Evolutionary conservation across 2,888 invertebrate species (phyloP), one percentile per base, ranked within the genome.

Genomic region (Eretmocerus hayati): DNA sequence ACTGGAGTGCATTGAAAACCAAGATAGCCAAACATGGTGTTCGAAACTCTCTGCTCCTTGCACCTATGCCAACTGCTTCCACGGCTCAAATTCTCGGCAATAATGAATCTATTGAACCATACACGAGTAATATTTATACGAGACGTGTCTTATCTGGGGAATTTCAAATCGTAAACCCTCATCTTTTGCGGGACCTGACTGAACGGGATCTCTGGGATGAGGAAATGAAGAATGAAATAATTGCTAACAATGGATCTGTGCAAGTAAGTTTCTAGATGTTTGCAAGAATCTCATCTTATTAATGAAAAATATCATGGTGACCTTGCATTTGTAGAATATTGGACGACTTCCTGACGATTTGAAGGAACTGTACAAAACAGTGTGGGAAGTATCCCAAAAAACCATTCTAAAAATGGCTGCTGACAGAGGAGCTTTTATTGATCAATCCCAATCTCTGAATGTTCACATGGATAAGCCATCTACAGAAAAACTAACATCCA

Each of bases 61-160:
- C 97, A 0, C 96, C 96, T 0, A 99, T 99, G 97, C 97, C 97
- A 1, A 99, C 97, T 5, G 96, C 97, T 8, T 95, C 96, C 1
- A 99, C 97, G 0, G 97, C 99, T 3, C 97, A 99, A 74, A 99
- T 99, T 65, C 80, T 99, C 37, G 99, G 99, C 16, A 99, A 99
- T 69, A 99, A 97, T 69, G 97, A 99, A 72, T 91, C 95, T 0
- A 88, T 96, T 64, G 99, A 99, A 72, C 92, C 99, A 0, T 99
- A 96, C 72, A 97, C 96, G 1, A 94, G 91, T 30, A 99, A 99
- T 67, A 91, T 99, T 60, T 99, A 97, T 72, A 85, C 88, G 18
- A 77, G 97, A 58, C 77, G 95, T 42, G 97, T 99, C 1, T 75
- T 96, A 5, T 94, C 94, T 3, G 97, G 97, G 1, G 95, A 96